Evolutionary conservation across 2,797 vertebrate species (phyloP).

Genomic region (Semotilus atromaculatus): DNA sequence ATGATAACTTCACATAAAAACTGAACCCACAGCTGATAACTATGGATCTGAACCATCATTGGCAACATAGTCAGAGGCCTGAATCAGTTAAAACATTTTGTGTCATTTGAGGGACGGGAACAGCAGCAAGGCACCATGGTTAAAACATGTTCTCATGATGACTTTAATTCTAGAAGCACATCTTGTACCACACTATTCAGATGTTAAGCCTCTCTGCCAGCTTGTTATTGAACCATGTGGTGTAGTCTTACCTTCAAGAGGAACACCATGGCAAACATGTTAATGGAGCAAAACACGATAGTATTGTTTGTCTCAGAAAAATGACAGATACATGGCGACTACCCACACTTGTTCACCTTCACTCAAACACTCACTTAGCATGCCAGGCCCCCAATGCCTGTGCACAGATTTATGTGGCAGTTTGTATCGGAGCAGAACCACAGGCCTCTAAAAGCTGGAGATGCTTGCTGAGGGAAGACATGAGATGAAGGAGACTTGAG

Average conservation of each 20-base stretch:
- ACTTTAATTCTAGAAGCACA: constrained; percentile 52
- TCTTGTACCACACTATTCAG: constrained; percentile 55
- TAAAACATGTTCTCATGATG: constrained; percentile 48
- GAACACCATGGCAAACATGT: constrained; percentile 4
- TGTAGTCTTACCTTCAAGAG: constrained; percentile 49
- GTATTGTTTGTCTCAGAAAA: constrained; percentile 11
- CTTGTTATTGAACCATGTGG: constrained; percentile 58
- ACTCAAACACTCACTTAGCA: constrained; percentile 69
- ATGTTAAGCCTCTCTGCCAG: constrained; percentile 56
- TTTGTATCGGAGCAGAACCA: constrained; percentile 23
- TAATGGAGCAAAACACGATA: constrained; percentile 11
- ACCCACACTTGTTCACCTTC: constrained; percentile 41
- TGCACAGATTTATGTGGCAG: constrained; percentile 52
- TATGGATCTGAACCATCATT: constrained; percentile 13
- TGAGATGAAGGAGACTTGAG: constrained; percentile 31
- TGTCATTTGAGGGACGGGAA: constrained; percentile 68
- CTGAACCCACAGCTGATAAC: constrained; percentile 11
- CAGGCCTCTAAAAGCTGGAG: constrained; percentile 19
- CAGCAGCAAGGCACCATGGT: constrained; percentile 64
- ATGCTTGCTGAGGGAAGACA: constrained; percentile 32
- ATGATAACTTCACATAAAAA: constrained; percentile 48
- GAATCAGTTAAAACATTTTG: constrained; percentile 9
- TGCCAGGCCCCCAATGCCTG: constrained; percentile 38
- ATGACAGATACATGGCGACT: neutral
- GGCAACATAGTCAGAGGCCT: neutral